Conservation (phyloP, 2,113 vertebrate species). For the Pachyramphus minor region DNA sequence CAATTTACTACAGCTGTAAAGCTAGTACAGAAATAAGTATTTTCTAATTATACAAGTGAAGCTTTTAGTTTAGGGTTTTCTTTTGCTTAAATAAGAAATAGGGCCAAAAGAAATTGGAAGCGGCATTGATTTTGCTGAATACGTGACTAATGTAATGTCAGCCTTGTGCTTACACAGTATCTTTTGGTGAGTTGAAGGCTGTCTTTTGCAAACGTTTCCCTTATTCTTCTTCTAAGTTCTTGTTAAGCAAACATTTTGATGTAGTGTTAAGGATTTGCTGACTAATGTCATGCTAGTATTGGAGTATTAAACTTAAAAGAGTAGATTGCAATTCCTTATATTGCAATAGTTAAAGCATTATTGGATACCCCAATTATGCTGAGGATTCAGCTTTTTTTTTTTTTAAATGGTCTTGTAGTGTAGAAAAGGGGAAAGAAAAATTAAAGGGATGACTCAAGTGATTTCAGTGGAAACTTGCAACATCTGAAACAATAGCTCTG, state of each 20-base stretch:
- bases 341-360: not conserved
- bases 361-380: not conserved
- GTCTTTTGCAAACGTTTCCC: not conserved
- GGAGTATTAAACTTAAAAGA: not conserved
- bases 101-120: not conserved
- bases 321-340: not conserved
- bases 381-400: not conserved
- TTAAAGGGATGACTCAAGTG: not conserved
- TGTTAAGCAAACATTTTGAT: not conserved
- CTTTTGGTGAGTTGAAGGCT: not conserved
- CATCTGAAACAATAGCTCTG: not conserved
- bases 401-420: not conserved
- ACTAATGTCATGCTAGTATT: not conserved
- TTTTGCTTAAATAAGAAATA: not conserved
- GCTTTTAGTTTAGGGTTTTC: not conserved
- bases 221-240: not conserved
- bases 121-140: not conserved
- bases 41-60: not conserved
- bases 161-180: not conserved
- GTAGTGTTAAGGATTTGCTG: not conserved
- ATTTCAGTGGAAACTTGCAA: not conserved
- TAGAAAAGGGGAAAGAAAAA: not conserved
- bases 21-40: not conserved
- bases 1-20: not conserved
- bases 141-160: not conserved